phyloP scores from a whole-genome alignment of 1,140 invertebrate genomes.

The Rhagoletis zephyria region DNA sequence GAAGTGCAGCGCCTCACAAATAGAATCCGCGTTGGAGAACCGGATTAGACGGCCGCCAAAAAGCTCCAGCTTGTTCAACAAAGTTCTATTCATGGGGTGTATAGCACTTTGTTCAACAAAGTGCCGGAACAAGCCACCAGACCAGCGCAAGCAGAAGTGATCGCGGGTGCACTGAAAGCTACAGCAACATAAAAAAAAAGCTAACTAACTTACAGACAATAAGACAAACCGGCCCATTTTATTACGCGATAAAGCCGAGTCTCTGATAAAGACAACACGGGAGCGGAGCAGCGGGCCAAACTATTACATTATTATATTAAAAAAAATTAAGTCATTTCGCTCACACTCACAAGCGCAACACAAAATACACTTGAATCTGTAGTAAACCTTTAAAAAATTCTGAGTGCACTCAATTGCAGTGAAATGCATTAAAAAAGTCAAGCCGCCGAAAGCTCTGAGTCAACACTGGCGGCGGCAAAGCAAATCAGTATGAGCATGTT shows the following conservation, averaged over 20 bases:
- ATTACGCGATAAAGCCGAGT: background rate
- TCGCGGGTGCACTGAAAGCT: background rate
- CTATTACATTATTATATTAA: background rate
- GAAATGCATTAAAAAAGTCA: background rate
- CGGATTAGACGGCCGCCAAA: slow-evolving; percentile 45
- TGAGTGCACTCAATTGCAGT: background rate
- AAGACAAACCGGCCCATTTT: background rate
- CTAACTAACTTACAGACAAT: background rate
- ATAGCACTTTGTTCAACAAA: background rate
- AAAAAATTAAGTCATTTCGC: background rate
- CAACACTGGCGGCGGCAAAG: background rate
- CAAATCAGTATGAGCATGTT: background rate
- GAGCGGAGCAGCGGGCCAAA: no score
- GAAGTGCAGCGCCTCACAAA: background rate
- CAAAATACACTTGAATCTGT: background rate
- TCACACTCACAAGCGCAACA: background rate
- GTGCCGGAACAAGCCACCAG: slow-evolving; percentile 5
- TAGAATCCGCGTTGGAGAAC: slow-evolving; percentile 18
- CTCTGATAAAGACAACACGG: background rate
- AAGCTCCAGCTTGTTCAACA: no score
- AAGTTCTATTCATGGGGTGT: no score
- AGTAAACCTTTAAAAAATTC: background rate
- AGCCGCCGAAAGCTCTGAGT: background rate
- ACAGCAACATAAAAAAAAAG: background rate
- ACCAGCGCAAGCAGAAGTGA: background rate